These are phyloP conservation scores for Mus caroli DNA, from an alignment of 2,797 vertebrate genomes.

Conservation along the genomic window DNA sequence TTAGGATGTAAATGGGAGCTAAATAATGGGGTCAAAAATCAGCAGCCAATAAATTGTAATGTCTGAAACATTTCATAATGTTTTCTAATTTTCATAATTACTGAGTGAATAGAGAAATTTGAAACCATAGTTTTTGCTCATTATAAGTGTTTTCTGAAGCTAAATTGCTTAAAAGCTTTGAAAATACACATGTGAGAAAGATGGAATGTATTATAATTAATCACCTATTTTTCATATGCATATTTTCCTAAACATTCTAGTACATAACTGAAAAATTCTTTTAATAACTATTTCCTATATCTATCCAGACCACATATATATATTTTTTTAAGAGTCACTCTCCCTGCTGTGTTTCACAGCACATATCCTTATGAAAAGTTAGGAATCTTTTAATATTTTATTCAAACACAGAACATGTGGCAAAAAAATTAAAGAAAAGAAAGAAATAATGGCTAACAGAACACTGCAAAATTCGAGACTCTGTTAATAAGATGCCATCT, in stretches of 20 bases:
- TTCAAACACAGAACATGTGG: conserved; percentile 39
- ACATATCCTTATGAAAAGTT: conserved; percentile 38
- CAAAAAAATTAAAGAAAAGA: neutral
- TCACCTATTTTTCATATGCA: neutral
- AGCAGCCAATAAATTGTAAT: neutral
- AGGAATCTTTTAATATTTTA: neutral
- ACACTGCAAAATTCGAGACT: neutral
- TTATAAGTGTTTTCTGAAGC: conserved; percentile 34
- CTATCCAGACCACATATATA: neutral
- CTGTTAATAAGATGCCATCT: neutral
- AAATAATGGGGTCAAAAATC: neutral
- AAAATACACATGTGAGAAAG: neutral
- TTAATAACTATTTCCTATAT: conserved; percentile 20
- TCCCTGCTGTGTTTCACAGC: conserved; percentile 5
- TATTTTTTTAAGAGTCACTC: conserved; percentile 66
- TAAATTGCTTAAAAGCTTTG: neutral
- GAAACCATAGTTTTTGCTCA: conserved; percentile 45
- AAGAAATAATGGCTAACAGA: neutral
- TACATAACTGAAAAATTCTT: conserved; percentile 17
- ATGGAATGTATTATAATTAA: neutral
- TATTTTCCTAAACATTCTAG: conserved; percentile 54
- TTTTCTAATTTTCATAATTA: conserved; percentile 61
- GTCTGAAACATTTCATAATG: neutral
- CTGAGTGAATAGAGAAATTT: neutral
- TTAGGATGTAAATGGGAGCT: neutral